These are phyloP conservation scores for Drosophila gaucha DNA, from an alignment of 2,888 invertebrate species.

Conservation along the genomic window DNA sequence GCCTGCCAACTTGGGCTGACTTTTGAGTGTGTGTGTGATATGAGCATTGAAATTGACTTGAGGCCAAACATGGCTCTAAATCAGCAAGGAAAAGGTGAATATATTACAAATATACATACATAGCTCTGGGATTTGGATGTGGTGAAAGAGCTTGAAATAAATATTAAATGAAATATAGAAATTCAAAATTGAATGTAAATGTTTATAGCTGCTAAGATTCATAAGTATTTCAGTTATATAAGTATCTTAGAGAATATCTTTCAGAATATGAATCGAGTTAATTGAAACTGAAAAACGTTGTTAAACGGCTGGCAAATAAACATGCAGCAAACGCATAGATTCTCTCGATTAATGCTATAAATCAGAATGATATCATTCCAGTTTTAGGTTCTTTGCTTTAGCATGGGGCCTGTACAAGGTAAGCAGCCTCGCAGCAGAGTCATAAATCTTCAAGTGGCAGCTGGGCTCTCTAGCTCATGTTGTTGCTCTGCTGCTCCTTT, in stretches of 20 bases:
- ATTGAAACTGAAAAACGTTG: conserved; percentile 16
- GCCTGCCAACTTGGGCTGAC: conserved; percentile 23
- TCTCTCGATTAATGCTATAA: conserved; percentile 28
- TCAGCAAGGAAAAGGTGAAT: conserved; percentile 18
- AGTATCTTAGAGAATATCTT: no score
- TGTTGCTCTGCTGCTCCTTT: conserved; percentile 12
- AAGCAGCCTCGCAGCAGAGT: conserved; percentile 13
- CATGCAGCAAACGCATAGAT: neutral
- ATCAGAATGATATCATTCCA: conserved; percentile 42
- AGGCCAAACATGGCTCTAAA: conserved; percentile 16
- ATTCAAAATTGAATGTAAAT: neutral
- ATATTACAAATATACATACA: neutral
- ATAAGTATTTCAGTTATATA: neutral
- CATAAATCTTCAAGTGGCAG: conserved; percentile 55
- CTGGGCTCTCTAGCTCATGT: conserved; percentile 8
- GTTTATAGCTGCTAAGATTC: neutral
- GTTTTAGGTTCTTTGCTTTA: conserved; percentile 7
- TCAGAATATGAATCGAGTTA: neutral
- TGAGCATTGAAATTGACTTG: conserved; percentile 34
- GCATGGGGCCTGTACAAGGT: neutral
- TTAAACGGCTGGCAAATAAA: conserved; percentile 12
- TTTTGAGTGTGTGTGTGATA: conserved; percentile 32
- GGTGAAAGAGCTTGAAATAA: neutral
- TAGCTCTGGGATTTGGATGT: neutral
- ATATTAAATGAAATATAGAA: neutral